Conservation (phyloP, 1,140 invertebrate genomes). For the Maniola jurtina region DNA sequence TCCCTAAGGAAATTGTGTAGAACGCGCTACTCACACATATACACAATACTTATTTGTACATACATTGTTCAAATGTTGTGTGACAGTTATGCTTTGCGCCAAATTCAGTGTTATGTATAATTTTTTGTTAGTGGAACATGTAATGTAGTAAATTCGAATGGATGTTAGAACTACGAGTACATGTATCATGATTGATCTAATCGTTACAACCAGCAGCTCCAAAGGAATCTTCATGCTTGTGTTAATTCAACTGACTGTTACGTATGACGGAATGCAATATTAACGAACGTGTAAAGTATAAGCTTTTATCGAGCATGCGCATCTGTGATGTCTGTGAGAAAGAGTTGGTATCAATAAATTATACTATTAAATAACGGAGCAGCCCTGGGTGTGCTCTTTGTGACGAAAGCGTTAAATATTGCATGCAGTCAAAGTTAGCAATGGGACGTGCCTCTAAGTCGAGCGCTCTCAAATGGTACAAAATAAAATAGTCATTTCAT, state of each 20-base stretch:
- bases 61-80: neutral
- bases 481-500: slow-evolving; percentile 56
- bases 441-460: slow-evolving; percentile 70
- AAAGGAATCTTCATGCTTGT: slow-evolving; percentile 55
- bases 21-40: too few relatives aligned
- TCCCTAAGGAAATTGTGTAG: too few relatives aligned
- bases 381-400: slow-evolving; percentile 57
- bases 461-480: slow-evolving; percentile 65
- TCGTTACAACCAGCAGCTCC: slow-evolving; percentile 39
- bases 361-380: slow-evolving; percentile 49
- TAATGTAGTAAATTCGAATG: slow-evolving; percentile 41
- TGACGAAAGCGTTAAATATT: slow-evolving; percentile 75
- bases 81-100: neutral
- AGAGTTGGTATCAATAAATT: slow-evolving; percentile 49
- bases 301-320: slow-evolving; percentile 52
- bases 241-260: slow-evolving; percentile 33
- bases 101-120: slow-evolving; percentile 33
- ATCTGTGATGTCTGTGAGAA: slow-evolving; percentile 32
- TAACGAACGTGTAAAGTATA: slow-evolving; percentile 68
- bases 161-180: slow-evolving; percentile 30
- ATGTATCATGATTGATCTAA: slow-evolving; percentile 30
- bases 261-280: slow-evolving; percentile 77
- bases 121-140: slow-evolving; percentile 36
- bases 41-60: too few relatives aligned
- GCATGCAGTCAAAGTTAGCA: slow-evolving; percentile 77